Evolutionary conservation across 1,140 invertebrate genomes (phyloP).

Genomic region (Tribolium castaneum): DNA sequence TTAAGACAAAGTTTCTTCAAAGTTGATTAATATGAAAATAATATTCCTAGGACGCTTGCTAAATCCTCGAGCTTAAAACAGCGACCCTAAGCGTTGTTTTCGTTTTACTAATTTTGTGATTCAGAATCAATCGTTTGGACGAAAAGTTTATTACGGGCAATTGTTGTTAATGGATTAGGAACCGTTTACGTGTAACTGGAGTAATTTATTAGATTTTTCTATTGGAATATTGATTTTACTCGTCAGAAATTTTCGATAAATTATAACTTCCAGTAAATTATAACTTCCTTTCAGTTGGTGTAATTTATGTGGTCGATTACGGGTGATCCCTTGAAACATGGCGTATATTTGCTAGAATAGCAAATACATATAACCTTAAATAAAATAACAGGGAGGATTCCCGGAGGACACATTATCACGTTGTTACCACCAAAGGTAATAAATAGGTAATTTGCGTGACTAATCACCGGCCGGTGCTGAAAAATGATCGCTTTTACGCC

Average conservation of each 20-base stretch:
- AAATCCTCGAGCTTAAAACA: neutral
- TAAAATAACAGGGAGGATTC: conserved; percentile 13
- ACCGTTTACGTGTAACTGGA: neutral
- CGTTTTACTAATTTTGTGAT: neutral
- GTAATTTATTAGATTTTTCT: neutral
- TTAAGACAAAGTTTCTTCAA: neutral
- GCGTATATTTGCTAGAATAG: conserved; percentile 4
- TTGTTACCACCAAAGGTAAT: neutral
- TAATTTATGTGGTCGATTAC: conserved; percentile 19
- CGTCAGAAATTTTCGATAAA: neutral
- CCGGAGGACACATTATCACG: neutral
- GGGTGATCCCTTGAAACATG: neutral
- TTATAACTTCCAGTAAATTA: neutral
- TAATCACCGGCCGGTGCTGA: neutral
- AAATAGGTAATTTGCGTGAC: neutral
- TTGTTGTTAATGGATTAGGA: neutral
- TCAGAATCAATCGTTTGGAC: neutral
- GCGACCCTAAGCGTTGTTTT: neutral
- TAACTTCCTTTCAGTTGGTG: neutral
- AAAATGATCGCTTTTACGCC: too few relatives aligned
- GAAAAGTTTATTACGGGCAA: neutral
- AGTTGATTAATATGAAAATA: neutral
- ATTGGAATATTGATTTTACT: neutral
- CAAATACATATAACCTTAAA: conserved; percentile 12
- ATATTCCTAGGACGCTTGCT: neutral